phyloP scores from a whole-genome alignment of 2,797 vertebrate species.

The Karalla daura region DNA sequence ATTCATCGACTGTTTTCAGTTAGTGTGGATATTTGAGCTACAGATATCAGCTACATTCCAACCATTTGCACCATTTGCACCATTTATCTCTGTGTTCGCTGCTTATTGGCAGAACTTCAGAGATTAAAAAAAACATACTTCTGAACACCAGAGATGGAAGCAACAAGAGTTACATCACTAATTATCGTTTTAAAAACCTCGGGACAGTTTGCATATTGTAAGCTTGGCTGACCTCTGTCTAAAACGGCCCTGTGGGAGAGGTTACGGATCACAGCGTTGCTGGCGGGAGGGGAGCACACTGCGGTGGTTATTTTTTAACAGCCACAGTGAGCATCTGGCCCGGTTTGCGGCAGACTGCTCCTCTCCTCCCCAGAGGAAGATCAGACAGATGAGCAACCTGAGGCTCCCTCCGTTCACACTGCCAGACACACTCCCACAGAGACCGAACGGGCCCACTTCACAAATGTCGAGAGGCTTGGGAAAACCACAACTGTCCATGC shows the following conservation, averaged over 20 bases:
- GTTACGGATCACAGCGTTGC: slow-evolving; percentile 36
- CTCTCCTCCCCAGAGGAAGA: slow-evolving; percentile 52
- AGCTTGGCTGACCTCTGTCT: slow-evolving; percentile 34
- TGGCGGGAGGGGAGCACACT: slow-evolving; percentile 53
- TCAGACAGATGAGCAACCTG: slow-evolving; percentile 72
- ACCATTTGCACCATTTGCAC: too few relatives aligned
- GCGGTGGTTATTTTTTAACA: slow-evolving; percentile 70
- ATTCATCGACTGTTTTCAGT: too few relatives aligned
- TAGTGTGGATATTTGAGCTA: too few relatives aligned
- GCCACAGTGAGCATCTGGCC: slow-evolving; percentile 72
- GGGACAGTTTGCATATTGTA: slow-evolving; percentile 34
- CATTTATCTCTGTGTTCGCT: too few relatives aligned
- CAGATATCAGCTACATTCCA: too few relatives aligned
- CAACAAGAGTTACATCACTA: background rate
- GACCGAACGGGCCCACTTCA: slow-evolving; percentile 18
- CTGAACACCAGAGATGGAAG: background rate
- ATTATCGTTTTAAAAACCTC: slow-evolving; percentile 21
- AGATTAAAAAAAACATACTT: background rate
- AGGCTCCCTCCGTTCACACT: slow-evolving; percentile 38
- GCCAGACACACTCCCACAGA: slow-evolving; percentile 38
- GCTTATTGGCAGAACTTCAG: too few relatives aligned
- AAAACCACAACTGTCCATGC: background rate
- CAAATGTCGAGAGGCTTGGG: slow-evolving; percentile 12
- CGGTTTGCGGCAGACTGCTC: slow-evolving; percentile 30
- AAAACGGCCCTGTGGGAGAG: slow-evolving; percentile 29